phyloP scores from a whole-genome alignment of 2,113 vertebrate species.

The Semnornis frantzii region DNA sequence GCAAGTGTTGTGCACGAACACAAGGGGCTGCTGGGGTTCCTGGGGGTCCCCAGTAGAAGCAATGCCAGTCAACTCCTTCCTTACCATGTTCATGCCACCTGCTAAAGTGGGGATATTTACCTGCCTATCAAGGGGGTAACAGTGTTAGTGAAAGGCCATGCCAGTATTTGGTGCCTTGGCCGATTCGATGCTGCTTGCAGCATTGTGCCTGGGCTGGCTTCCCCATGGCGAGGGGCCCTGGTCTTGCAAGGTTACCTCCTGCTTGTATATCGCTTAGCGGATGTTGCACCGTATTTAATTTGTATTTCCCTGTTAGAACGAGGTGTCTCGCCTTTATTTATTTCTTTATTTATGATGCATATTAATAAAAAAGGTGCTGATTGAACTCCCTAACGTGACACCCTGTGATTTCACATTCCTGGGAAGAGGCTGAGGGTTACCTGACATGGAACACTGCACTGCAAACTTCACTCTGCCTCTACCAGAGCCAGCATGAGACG shows the following conservation, averaged over 20 bases:
- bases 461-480: not conserved
- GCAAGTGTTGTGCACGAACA: not conserved
- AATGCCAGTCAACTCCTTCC: conserved; percentile 15
- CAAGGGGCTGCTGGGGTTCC: conserved; percentile 25
- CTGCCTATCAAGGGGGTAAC: not conserved
- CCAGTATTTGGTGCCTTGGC: conserved; percentile 50
- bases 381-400: not conserved
- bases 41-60: not conserved
- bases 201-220: conserved; percentile 47
- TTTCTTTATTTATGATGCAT: conserved; percentile 88
- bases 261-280: conserved; percentile 64
- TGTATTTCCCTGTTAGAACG: conserved; percentile 60
- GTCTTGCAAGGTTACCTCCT: conserved; percentile 50
- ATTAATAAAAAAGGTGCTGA: conserved; percentile 88
- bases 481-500: not conserved
- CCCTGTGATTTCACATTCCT: not conserved
- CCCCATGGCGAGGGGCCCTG: conserved; percentile 19
- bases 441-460: not conserved
- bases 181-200: not conserved
- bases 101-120: conserved; percentile 22
- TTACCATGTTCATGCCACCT: conserved; percentile 32
- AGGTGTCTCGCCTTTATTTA: conserved; percentile 78
- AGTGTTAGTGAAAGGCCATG: conserved; percentile 46
- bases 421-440: not conserved
- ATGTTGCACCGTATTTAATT: conserved; percentile 60